A percentile compares a stretch with the other conserved stretches of the same genome.
Evolutionary conservation across 2,113 vertebrate species (phyloP).

Genomic region (Cryptoleucopteryx plumbea): DNA sequence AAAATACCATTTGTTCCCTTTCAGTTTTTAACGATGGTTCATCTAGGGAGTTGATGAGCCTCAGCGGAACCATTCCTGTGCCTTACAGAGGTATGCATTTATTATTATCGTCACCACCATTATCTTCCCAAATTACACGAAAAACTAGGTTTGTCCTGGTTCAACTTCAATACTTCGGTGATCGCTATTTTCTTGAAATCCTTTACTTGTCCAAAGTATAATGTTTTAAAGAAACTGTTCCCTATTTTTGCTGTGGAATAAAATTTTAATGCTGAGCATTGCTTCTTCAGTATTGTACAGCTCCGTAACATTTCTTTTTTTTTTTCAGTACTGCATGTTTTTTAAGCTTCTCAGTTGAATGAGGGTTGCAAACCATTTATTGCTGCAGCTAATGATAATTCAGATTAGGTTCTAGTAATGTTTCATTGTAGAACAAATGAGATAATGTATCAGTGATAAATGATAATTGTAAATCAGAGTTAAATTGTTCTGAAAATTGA

Average conservation of each 20-base stretch:
- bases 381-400: background rate
- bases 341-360: background rate
- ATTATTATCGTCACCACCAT: background rate
- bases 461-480: background rate
- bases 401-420: background rate
- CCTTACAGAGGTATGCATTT: constrained; percentile 87
- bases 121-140: background rate
- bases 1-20: constrained; percentile 30
- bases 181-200: background rate
- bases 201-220: background rate
- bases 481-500: background rate
- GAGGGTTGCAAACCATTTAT: background rate
- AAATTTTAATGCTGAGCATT: background rate
- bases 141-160: background rate
- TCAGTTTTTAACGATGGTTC: constrained; percentile 97
- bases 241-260: background rate
- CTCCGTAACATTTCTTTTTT: background rate
- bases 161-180: rapidly evolving
- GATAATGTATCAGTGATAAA: background rate
- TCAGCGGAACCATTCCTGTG: constrained; percentile 95
- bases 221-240: background rate
- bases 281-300: background rate
- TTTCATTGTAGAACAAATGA: background rate
- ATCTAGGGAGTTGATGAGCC: constrained; percentile 92
- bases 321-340: rapidly evolving